Evolutionary conservation across 2,797 vertebrate species (phyloP).

Genomic region (Gymnopithys bicolor): DNA sequence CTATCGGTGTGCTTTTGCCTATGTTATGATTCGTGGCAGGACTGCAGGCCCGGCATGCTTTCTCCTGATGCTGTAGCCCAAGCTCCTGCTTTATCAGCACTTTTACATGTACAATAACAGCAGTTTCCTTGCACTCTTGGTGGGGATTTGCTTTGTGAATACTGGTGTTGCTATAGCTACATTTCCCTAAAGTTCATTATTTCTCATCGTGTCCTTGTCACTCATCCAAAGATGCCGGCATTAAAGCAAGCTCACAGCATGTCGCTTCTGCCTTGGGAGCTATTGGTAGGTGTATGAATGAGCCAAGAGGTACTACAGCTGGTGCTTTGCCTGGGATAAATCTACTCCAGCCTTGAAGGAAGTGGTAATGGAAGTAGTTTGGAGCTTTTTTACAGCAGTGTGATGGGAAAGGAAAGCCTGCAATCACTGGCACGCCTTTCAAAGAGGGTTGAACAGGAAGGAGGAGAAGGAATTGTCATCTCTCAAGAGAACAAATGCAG

Average conservation of each 20-base stretch:
- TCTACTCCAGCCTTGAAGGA: not conserved
- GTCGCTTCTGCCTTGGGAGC: constrained; percentile 27
- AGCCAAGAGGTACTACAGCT: not conserved
- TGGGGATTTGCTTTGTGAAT: not conserved
- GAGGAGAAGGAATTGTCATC: constrained; percentile 54
- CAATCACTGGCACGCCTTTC: not conserved
- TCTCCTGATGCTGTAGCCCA: not conserved
- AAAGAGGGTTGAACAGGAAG: not conserved
- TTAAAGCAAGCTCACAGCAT: constrained; percentile 11
- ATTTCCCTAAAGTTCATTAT: constrained; percentile 17
- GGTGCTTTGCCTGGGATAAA: not conserved
- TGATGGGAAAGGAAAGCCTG: not conserved
- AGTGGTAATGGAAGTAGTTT: not conserved
- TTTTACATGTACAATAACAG: not conserved
- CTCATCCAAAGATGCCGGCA: constrained; percentile 17
- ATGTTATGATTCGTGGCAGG: not conserved
- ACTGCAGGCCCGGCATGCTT: not conserved
- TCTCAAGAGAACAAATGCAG: constrained; percentile 79
- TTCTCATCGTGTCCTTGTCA: constrained; percentile 11
- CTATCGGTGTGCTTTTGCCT: not conserved
- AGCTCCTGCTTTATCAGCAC: constrained; percentile 4
- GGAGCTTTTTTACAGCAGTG: not conserved
- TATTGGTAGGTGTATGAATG: constrained; percentile 15
- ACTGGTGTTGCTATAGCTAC: constrained; percentile 35
- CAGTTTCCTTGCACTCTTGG: not conserved